These are phyloP conservation scores for Proterorhinus semilunaris DNA, from an alignment of 2,113 vertebrate genomes.

Conservation along the genomic window DNA sequence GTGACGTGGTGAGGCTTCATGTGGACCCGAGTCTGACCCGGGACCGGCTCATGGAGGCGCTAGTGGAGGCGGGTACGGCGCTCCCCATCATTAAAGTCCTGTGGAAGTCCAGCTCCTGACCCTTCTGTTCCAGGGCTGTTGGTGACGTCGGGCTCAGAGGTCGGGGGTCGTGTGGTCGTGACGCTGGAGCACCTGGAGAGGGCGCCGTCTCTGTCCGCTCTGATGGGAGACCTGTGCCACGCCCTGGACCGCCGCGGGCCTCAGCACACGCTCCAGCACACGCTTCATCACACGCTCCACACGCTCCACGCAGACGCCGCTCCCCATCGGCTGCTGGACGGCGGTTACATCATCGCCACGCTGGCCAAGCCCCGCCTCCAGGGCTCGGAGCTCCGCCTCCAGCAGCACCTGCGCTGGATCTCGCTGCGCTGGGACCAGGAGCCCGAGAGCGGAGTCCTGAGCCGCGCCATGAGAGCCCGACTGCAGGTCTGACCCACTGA, in stretches of 20 bases:
- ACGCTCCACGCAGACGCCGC: neutral
- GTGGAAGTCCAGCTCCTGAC: too few species aligned
- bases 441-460: conserved; percentile 86
- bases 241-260: conserved; percentile 85
- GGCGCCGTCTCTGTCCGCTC: conserved; percentile 81
- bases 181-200: conserved; percentile 89
- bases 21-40: conserved; percentile 86
- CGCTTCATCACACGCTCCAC: neutral
- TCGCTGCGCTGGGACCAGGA: conserved; percentile 93
- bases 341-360: conserved; percentile 88
- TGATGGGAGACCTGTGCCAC: conserved; percentile 88
- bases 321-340: conserved; percentile 84
- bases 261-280: conserved; percentile 67
- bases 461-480: conserved; percentile 85
- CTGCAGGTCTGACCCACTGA: conserved; percentile 76
- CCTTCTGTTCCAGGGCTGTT: conserved; percentile 79
- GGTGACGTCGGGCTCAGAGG: conserved; percentile 71
- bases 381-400: conserved; percentile 86
- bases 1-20: conserved; percentile 87
- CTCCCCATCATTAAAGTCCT: too few species aligned
- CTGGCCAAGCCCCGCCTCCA: conserved; percentile 87
- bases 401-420: conserved; percentile 96
- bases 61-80: conserved; percentile 86
- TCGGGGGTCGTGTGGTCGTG: conserved; percentile 79
- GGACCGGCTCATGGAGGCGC: conserved; percentile 88